Percentiles rank a stretch among this genome's conserved stretches.
Conservation (phyloP, 1,140 invertebrate genomes). For the Rhopalosiphum padi region DNA sequence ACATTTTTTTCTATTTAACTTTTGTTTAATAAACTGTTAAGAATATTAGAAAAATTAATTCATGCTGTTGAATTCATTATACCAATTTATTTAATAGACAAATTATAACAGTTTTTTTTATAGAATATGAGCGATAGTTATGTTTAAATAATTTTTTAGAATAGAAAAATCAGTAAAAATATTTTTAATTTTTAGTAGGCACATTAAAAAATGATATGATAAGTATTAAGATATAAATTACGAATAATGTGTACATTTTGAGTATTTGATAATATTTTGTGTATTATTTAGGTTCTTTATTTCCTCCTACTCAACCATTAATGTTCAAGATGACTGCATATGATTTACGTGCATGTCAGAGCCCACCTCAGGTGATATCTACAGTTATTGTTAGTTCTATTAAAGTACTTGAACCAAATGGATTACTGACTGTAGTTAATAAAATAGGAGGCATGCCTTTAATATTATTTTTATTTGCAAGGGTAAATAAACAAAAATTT, state of each 20-base stretch:
- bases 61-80: not conserved
- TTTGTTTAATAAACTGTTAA: not conserved
- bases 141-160: not conserved
- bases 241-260: not conserved
- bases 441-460: conserved; percentile 55
- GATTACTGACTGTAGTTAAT: conserved; percentile 44
- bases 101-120: not conserved
- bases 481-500: conserved; percentile 37
- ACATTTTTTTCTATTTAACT: not conserved
- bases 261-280: not conserved
- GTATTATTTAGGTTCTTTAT: conserved; percentile 49
- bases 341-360: conserved; percentile 50
- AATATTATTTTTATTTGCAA: conserved; percentile 56
- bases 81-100: not conserved
- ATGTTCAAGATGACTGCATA: conserved; percentile 56
- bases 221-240: not conserved
- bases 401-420: conserved; percentile 34
- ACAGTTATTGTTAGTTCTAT: conserved; percentile 56
- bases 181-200: not conserved
- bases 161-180: not conserved
- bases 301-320: conserved; percentile 55
- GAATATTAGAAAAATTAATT: not conserved
- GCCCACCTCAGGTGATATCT: conserved; percentile 23
- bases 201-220: not conserved
- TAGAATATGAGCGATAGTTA: not conserved